phyloP scores from a whole-genome alignment of 2,797 vertebrate genomes.

The Protonibea diacanthus region DNA sequence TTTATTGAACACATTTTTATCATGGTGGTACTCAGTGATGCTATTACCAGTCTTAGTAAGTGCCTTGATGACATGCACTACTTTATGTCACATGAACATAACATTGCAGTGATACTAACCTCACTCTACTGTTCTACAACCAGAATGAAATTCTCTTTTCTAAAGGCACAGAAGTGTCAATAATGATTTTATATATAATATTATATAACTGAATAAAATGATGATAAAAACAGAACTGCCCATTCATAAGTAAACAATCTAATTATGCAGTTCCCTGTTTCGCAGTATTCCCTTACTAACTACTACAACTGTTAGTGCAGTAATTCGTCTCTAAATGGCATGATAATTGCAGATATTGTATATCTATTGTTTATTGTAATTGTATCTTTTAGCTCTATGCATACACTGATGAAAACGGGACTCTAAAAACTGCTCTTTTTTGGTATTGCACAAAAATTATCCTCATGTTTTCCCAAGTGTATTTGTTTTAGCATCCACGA shows the following conservation, averaged over 20 bases:
- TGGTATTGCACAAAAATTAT: slow-evolving; percentile 6
- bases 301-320: slow-evolving; percentile 13
- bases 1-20: slow-evolving; percentile 18
- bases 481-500: neutral
- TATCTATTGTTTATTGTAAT: neutral
- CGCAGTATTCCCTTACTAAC: neutral
- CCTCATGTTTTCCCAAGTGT: neutral
- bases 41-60: slow-evolving; percentile 11
- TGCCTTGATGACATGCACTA: slow-evolving; percentile 11
- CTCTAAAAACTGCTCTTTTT: neutral
- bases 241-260: neutral
- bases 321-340: slow-evolving; percentile 60
- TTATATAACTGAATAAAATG: slow-evolving; percentile 1
- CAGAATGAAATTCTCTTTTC: neutral
- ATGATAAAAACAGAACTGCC: neutral
- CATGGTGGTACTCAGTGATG: neutral
- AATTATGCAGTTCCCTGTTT: neutral
- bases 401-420: slow-evolving; percentile 55
- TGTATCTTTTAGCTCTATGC: slow-evolving; percentile 23
- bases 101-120: neutral
- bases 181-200: slow-evolving; percentile 4
- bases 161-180: slow-evolving; percentile 8
- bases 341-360: slow-evolving; percentile 33
- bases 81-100: slow-evolving; percentile 10
- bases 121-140: neutral